Conservation (phyloP, 2,888 invertebrate genomes). For the Cephonodes hylas region DNA sequence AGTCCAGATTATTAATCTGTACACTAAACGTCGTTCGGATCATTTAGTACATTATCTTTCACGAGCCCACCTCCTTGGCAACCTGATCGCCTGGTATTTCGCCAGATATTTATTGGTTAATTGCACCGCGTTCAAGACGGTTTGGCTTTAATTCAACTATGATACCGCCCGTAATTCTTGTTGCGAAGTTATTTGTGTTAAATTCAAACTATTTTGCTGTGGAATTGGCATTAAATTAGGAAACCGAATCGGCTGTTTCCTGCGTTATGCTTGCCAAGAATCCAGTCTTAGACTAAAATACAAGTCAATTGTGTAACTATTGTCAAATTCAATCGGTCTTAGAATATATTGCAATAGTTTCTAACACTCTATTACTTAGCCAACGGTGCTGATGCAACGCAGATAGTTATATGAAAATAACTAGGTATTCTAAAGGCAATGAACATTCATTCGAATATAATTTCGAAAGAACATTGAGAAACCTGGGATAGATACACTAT, state of each 20-base stretch:
- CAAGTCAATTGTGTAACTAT: not conserved
- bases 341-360: not conserved
- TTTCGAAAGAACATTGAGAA: no score
- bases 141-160: slow-evolving; percentile 6
- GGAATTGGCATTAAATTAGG: slow-evolving; percentile 9
- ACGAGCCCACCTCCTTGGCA: not conserved
- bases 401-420: no score
- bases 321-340: not conserved
- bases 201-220: slow-evolving; percentile 17
- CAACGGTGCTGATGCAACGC: no score
- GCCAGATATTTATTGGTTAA: slow-evolving; percentile 3
- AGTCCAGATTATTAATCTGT: not conserved
- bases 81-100: not conserved
- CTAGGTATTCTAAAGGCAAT: no score
- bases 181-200: slow-evolving; percentile 17
- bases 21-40: not conserved
- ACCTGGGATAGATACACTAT: no score
- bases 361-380: no score
- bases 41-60: not conserved
- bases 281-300: not conserved
- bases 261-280: not conserved
- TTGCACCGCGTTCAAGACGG: not conserved
- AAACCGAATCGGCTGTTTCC: slow-evolving; percentile 2
- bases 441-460: no score
- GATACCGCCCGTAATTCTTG: slow-evolving; percentile 20